Evolutionary conservation across 1,140 invertebrate species (phyloP).

Genomic region (Pomacea maculata): DNA sequence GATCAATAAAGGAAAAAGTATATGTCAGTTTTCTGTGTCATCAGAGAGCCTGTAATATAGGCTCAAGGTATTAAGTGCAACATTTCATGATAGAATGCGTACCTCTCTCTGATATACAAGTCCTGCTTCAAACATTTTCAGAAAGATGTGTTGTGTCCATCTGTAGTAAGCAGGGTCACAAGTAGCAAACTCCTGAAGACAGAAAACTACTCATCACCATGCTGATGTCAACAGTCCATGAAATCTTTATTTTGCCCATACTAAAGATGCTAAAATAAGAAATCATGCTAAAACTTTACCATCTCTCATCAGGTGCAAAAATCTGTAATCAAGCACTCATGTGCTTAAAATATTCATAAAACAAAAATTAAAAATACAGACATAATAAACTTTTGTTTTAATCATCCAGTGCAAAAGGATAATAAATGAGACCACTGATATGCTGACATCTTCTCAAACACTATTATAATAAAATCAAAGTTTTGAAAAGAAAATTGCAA

Average conservation of each 20-base stretch:
- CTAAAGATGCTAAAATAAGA: too few relatives aligned
- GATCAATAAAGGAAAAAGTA: constrained; percentile 6
- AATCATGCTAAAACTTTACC: too few relatives aligned
- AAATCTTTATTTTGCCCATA: too few relatives aligned
- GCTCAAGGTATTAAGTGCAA: neutral
- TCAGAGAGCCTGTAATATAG: neutral
- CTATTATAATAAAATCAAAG: too few relatives aligned
- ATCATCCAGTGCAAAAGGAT: neutral
- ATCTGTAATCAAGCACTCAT: too few relatives aligned
- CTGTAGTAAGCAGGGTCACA: constrained; percentile 70
- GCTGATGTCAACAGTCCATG: too few relatives aligned
- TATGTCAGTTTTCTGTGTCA: neutral
- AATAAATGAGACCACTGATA: neutral
- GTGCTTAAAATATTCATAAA: too few relatives aligned
- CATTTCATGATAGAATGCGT: neutral
- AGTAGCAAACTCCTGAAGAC: constrained; percentile 68
- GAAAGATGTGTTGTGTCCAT: constrained; percentile 97
- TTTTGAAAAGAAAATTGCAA: too few relatives aligned
- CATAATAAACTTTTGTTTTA: too few relatives aligned
- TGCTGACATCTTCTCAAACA: too few relatives aligned
- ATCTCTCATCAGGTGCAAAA: too few relatives aligned
- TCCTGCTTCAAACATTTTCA: constrained; percentile 86
- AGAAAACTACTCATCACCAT: neutral
- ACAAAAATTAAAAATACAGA: too few relatives aligned
- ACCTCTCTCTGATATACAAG: constrained; percentile 89